Evolutionary conservation across 2,797 vertebrate genomes (phyloP).

Genomic region (Remorina albescens): DNA sequence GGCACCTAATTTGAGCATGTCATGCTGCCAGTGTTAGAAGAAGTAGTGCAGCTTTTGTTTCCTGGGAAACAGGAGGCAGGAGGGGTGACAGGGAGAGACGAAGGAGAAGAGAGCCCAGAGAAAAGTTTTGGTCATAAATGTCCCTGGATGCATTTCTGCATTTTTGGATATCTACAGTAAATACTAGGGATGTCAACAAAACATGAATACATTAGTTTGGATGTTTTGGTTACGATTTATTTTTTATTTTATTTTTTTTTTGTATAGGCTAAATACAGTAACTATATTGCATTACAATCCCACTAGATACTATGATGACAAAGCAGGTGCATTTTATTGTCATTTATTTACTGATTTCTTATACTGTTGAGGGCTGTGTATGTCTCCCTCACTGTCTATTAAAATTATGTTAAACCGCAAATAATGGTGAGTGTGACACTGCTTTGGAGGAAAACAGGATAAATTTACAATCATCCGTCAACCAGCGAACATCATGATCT

Average conservation of each 20-base stretch:
- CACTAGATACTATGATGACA: background rate
- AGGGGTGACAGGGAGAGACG: constrained; percentile 1
- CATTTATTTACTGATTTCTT: background rate
- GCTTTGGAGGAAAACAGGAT: background rate
- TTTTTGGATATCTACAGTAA: constrained; percentile 12
- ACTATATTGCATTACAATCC: background rate
- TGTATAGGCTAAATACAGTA: background rate
- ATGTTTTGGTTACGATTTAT: too few species aligned
- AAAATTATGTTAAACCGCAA: constrained; percentile 10
- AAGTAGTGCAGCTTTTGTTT: constrained; percentile 57
- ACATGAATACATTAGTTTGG: background rate
- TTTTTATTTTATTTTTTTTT: too few species aligned
- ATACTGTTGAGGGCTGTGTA: background rate
- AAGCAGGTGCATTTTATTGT: background rate
- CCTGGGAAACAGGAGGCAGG: constrained; percentile 31
- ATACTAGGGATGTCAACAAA: constrained; percentile 15
- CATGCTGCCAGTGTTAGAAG: constrained; percentile 66
- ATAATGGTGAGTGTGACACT: constrained; percentile 15
- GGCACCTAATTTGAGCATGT: constrained; percentile 80
- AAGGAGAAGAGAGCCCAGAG: constrained; percentile 10
- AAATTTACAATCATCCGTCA: background rate
- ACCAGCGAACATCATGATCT: background rate
- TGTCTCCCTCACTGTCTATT: constrained; percentile 2
- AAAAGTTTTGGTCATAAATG: constrained; percentile 10
- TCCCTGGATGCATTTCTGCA: constrained; percentile 3